Base-by-base conservation (phyloP, 1,140 invertebrate genomes). In the Pogonus chalceus region DNA sequence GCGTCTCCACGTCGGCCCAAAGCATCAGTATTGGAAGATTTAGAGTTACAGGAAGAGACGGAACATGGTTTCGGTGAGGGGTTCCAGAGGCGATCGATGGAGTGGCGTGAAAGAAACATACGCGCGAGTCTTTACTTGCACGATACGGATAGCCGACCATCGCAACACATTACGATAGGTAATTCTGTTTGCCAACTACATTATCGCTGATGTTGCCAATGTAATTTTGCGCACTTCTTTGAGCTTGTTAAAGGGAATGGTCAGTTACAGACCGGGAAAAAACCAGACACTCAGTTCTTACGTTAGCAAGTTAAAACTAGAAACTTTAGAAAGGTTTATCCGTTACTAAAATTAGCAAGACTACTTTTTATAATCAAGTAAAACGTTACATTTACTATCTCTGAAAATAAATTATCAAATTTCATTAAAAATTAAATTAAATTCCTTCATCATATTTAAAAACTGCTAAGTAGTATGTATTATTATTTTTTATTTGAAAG, bases 31-130 rank as follows among this genome's bases (percentile, higher is more conserved):
- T 7, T 10, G 12, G 66, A 68, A 9, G 65, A 68, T 18, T 56
- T 66, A 35, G 68, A 69, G 51, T 51, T 68, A 16, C 37, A 18
- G 18, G 37, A 43, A 18, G 37, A 7, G 3, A 65, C 66, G 2
- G 68, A 69, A 22, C 65, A 63, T 1, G 68, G 68, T 4, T 69
- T 69, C 55, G 64, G 62, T 2, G 65, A 67, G 35, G 66, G 65
- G 14, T 69, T 69, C 50, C 66, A 68, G 20, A 54, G 68, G 35
- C 56, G 68, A 24, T 68, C 65, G 49, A 64, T 66, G 1, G 58
- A 68, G 26, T 69, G 68, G 50, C 37, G 18, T 3, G 37, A 43
- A 18, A 9, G 37, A 12, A 16, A 16, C 7, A 18, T 43, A 18
- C 60, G 68, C 47, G 65, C 65, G 2, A 69, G 68, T 46, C 59